Conservation (phyloP, 2,888 invertebrate species). For the Cloeon dipterum region DNA sequence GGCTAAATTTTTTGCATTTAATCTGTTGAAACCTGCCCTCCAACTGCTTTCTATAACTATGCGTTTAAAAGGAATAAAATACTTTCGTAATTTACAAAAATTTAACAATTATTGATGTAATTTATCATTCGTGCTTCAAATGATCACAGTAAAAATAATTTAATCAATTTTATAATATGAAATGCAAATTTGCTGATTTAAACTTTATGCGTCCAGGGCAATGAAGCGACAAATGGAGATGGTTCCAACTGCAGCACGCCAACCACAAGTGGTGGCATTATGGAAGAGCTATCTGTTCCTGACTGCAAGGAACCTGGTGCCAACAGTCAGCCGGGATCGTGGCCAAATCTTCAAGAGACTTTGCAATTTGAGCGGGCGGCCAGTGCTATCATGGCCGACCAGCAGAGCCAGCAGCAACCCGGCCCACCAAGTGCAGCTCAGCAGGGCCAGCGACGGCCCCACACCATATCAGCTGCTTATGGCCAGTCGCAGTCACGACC, state of each 20-base stretch:
- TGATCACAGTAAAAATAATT: too few relatives aligned
- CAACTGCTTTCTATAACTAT: too few relatives aligned
- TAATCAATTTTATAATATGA: neutral
- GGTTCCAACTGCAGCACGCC: conserved; percentile 24
- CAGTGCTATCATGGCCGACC: conserved; percentile 45
- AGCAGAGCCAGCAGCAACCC: conserved; percentile 1
- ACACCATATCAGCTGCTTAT: conserved; percentile 66
- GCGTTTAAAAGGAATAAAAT: too few relatives aligned
- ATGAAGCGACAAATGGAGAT: conserved; percentile 10
- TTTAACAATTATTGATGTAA: too few relatives aligned
- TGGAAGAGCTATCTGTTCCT: neutral
- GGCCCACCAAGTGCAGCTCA: neutral
- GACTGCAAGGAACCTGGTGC: neutral
- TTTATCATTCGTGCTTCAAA: neutral
- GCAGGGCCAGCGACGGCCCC: conserved; percentile 32
- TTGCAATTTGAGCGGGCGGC: conserved; percentile 50
- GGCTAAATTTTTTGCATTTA: too few relatives aligned
- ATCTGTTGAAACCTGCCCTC: too few relatives aligned
- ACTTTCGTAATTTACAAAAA: too few relatives aligned
- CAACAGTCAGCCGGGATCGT: neutral
- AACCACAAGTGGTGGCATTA: conserved; percentile 15
- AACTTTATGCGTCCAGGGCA: neutral
- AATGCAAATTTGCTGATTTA: too few relatives aligned
- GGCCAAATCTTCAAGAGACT: conserved; percentile 28
- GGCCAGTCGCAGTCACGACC: neutral